Percentiles rank a stretch among this genome's conserved stretches.
phyloP scores from a whole-genome alignment of 1,140 invertebrate species.

The Kradibia gibbosae region DNA sequence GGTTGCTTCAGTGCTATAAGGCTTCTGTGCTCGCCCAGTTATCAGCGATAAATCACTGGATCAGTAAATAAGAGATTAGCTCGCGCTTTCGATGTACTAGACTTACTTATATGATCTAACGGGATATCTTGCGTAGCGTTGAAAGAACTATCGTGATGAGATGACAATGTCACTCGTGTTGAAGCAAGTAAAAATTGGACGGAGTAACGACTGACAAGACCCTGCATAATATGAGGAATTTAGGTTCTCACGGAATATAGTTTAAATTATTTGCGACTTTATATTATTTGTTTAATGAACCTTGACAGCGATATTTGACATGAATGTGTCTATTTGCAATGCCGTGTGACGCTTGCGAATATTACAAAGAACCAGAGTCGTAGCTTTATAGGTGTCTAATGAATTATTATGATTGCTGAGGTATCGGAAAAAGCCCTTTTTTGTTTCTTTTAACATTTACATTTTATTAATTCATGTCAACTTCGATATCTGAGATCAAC shows the following conservation, averaged over 20 bases:
- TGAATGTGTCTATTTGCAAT: background rate
- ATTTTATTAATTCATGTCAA: background rate
- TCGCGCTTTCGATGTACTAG: background rate
- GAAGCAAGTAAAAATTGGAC: background rate
- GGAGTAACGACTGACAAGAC: background rate
- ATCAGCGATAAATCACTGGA: slow-evolving; percentile 29
- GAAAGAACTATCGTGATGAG: background rate
- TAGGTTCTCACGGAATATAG: background rate
- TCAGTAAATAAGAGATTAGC: slow-evolving; percentile 46
- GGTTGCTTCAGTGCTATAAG: background rate
- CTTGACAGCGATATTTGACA: background rate
- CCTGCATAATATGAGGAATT: background rate
- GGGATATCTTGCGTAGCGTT: background rate
- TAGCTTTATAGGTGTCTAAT: slow-evolving; percentile 11
- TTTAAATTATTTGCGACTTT: background rate
- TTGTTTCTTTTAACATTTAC: background rate
- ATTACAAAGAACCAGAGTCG: no score
- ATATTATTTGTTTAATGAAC: background rate
- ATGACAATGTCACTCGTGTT: background rate
- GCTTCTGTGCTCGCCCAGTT: background rate
- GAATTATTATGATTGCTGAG: slow-evolving; percentile 12
- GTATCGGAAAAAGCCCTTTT: background rate
- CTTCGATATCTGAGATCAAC: background rate
- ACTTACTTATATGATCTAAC: background rate
- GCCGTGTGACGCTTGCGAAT: background rate